phyloP scores from a whole-genome alignment of 2,888 invertebrate species.

The Lapara coniferarum region DNA sequence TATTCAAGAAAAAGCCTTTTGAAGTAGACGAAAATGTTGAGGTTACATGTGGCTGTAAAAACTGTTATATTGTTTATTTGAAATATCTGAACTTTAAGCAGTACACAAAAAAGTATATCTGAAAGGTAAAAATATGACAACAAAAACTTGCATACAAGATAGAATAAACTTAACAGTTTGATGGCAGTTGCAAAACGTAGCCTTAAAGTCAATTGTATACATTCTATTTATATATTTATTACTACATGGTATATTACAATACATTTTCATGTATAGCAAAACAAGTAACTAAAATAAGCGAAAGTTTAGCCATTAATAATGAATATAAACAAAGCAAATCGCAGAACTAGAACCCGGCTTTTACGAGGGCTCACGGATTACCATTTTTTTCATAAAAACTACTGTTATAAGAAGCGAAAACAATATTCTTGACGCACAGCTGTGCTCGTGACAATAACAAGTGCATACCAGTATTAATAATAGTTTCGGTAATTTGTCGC shows the following conservation, averaged over 20 bases:
- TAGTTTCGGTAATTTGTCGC: conserved; percentile 72
- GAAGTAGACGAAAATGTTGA: too few species aligned
- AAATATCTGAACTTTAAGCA: too few species aligned
- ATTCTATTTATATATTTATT: too few species aligned
- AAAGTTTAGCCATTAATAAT: conserved; percentile 4
- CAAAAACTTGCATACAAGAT: too few species aligned
- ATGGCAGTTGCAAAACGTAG: too few species aligned
- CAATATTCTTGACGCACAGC: conserved; percentile 10
- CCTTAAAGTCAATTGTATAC: too few species aligned
- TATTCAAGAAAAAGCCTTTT: too few species aligned
- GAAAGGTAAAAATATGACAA: too few species aligned
- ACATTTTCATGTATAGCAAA: neutral
- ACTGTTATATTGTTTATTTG: too few species aligned
- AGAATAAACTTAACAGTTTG: too few species aligned
- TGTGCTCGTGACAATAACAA: conserved; percentile 20
- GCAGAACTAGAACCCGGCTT: conserved; percentile 5
- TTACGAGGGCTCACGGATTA: conserved; percentile 13
- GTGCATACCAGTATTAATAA: conserved; percentile 41
- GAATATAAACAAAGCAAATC: neutral
- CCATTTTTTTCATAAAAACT: conserved; percentile 6
- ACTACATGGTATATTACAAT: neutral
- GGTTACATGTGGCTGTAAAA: too few species aligned
- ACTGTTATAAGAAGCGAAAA: conserved; percentile 13
- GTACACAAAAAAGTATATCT: too few species aligned
- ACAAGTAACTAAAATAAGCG: neutral